phyloP scores from a whole-genome alignment of 2,797 vertebrate genomes.

The Hippoglossus hippoglossus region DNA sequence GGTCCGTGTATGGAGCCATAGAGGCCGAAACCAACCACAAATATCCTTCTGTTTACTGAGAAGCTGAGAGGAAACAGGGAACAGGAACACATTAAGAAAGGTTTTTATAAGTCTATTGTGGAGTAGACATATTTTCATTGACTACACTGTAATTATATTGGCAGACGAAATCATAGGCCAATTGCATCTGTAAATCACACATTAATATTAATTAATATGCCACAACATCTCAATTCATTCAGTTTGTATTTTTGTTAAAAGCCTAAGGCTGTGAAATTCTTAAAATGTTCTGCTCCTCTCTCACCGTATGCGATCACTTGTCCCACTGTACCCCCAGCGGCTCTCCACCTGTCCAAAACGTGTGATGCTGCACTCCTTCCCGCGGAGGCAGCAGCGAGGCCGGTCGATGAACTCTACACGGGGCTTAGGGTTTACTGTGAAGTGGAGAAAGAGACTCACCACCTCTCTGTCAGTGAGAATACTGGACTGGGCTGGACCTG shows the following conservation, averaged over 20 bases:
- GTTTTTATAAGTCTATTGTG: no score
- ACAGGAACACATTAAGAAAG: not conserved
- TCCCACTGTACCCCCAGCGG: slow-evolving; percentile 98
- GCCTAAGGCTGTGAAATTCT: not conserved
- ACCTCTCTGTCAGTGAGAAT: slow-evolving; percentile 94
- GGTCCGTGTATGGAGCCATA: slow-evolving; percentile 98
- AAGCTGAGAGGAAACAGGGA: slow-evolving; percentile 83
- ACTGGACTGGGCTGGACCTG: slow-evolving; percentile 87
- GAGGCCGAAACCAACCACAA: slow-evolving; percentile 95
- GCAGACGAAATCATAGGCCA: no score
- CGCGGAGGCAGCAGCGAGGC: slow-evolving; percentile 94
- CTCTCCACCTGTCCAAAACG: slow-evolving; percentile 98
- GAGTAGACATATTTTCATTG: no score
- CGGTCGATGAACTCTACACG: slow-evolving; percentile 97
- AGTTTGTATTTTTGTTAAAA: no score
- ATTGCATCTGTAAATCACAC: no score
- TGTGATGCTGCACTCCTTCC: slow-evolving; percentile 96
- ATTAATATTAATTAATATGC: no score
- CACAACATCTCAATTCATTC: no score
- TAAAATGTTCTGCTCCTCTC: slow-evolving; percentile 5
- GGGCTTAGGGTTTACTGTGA: slow-evolving; percentile 98
- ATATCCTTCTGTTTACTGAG: slow-evolving; percentile 96
- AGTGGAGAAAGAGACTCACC: slow-evolving; percentile 98
- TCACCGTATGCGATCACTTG: slow-evolving; percentile 96
- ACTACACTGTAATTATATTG: no score